Evolutionary conservation across 2,888 invertebrate genomes (phyloP).

Genomic region (Lucinisca nassula): DNA sequence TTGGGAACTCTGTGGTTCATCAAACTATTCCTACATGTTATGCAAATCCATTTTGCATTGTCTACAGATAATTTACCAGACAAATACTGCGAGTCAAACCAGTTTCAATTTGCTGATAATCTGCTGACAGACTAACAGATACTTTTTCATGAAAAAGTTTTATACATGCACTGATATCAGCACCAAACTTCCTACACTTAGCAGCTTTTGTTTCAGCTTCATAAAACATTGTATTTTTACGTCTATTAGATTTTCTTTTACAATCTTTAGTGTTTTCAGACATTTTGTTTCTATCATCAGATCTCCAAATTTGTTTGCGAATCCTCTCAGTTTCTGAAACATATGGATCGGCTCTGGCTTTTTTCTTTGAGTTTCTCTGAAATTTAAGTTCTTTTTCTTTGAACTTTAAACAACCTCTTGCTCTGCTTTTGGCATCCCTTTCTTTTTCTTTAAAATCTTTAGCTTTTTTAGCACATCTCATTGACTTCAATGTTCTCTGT

Average conservation of each 20-base stretch:
- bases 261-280: no score
- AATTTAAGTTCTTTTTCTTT: background rate
- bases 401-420: background rate
- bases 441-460: no score
- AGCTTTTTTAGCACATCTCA: no score
- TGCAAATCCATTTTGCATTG: background rate
- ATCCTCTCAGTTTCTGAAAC: no score
- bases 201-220: background rate
- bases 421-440: no score
- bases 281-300: background rate
- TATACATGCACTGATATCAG: background rate
- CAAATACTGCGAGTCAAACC: no score
- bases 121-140: no score
- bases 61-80: background rate
- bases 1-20: no score
- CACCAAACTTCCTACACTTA: constrained; percentile 1
- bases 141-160: constrained; percentile 10
- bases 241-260: no score
- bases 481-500: background rate
- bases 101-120: no score
- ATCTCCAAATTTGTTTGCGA: background rate
- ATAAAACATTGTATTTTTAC: background rate
- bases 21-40: no score
- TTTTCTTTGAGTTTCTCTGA: background rate
- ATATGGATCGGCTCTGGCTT: no score